Percentiles rank a stretch among this genome's conserved stretches.
Conservation (phyloP, 2,113 vertebrate species). For the Fulmarus glacialis region DNA sequence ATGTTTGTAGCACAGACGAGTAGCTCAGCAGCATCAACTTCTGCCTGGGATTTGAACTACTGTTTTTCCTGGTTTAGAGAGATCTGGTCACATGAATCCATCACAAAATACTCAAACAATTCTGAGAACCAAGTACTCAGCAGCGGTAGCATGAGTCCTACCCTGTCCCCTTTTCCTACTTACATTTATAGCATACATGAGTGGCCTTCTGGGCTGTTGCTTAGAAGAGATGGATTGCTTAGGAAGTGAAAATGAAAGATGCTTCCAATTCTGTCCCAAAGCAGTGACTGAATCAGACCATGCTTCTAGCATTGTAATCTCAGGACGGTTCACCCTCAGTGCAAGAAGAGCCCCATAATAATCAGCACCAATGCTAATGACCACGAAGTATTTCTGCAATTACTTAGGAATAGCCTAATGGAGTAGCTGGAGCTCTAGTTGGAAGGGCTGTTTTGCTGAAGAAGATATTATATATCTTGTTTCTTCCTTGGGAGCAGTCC, state of each 20-base stretch:
- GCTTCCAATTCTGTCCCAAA: not conserved
- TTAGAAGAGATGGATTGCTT: not conserved
- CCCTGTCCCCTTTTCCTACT: not conserved
- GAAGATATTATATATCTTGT: not conserved
- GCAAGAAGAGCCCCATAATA: not conserved
- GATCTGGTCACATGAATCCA: not conserved
- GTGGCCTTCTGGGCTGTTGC: not conserved
- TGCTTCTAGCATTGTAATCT: not conserved
- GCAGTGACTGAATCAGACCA: not conserved
- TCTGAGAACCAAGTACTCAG: not conserved
- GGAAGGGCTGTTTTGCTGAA: not conserved
- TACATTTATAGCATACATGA: rapidly evolving
- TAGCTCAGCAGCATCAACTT: not conserved
- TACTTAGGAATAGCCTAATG: not conserved
- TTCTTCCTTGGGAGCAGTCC: not conserved
- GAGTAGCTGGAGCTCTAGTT: not conserved
- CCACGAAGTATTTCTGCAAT: not conserved
- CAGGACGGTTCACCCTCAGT: not conserved
- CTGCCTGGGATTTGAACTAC: not conserved
- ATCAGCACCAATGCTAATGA: not conserved
- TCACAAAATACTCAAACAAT: not conserved
- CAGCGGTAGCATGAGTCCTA: not conserved
- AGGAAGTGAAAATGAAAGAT: not conserved
- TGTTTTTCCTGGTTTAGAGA: not conserved
- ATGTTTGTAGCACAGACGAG: not conserved